Evolutionary conservation across 2,113 vertebrate species (phyloP).

Genomic region (Oreochromis aureus): DNA sequence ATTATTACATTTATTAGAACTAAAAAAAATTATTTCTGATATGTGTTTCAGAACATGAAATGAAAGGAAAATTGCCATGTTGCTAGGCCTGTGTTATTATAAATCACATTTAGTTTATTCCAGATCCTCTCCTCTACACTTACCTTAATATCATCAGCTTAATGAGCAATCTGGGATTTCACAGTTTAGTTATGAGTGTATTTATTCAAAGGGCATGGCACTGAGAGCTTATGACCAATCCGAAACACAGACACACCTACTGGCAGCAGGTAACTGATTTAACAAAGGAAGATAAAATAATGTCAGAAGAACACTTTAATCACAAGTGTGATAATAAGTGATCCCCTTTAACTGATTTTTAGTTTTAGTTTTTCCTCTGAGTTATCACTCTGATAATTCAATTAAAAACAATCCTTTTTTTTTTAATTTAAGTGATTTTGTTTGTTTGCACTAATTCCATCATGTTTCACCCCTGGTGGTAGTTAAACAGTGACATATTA

Average conservation of each 20-base stretch:
- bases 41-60: too few species aligned
- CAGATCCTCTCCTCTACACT: too few species aligned
- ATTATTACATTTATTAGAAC: too few species aligned
- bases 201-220: too few species aligned
- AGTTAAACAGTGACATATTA: background rate
- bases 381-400: background rate
- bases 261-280: background rate
- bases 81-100: too few species aligned
- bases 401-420: fast-evolving
- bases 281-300: background rate
- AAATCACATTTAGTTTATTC: too few species aligned
- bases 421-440: background rate
- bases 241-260: background rate
- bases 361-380: background rate
- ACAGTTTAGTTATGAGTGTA: too few species aligned
- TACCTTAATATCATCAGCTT: too few species aligned
- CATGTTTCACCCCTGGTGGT: background rate
- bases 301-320: background rate
- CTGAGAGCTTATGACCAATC: background rate
- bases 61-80: too few species aligned
- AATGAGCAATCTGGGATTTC: too few species aligned
- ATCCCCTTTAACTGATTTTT: background rate
- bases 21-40: too few species aligned
- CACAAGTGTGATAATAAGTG: background rate
- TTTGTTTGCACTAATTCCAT: fast-evolving